These are phyloP conservation scores for Venustaconcha ellipsiformis DNA, from an alignment of 1,140 invertebrate species.

Conservation along the genomic window DNA sequence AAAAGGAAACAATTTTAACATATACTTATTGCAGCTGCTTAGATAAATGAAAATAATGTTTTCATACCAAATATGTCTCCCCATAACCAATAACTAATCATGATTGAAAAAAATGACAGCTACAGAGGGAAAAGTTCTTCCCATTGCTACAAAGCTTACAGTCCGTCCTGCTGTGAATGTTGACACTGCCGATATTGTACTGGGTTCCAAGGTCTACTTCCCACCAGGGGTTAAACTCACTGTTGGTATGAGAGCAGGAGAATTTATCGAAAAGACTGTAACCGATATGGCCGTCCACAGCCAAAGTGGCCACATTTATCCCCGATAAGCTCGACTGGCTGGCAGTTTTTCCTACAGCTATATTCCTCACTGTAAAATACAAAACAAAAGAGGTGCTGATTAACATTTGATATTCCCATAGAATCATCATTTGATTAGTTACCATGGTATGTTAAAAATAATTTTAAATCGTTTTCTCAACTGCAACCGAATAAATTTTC, in stretches of 20 bases:
- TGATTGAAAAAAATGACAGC: not conserved
- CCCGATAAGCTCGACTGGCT: not conserved
- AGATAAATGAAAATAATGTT: no score
- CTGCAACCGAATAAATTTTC: no score
- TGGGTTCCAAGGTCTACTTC: conserved; percentile 11
- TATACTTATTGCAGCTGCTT: not conserved
- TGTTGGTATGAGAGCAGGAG: not conserved
- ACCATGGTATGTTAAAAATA: no score
- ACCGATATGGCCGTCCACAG: conserved; percentile 9
- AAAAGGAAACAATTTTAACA: not conserved
- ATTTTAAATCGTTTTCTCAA: no score
- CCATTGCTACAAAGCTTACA: conserved; percentile 4
- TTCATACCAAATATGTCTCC: not conserved
- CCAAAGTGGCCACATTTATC: not conserved
- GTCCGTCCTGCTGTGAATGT: conserved; percentile 5
- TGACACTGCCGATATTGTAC: conserved; percentile 8
- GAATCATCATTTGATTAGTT: no score
- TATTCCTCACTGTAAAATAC: conserved; percentile 18
- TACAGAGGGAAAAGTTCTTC: not conserved
- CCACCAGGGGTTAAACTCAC: conserved; percentile 8
- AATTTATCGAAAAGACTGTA: not conserved
- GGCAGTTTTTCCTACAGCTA: conserved; percentile 21
- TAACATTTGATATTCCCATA: no score
- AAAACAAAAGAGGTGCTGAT: not conserved
- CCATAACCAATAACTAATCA: not conserved